Conservation (phyloP, 2,888 invertebrate genomes). For the Hemicrepidius hirtus region DNA sequence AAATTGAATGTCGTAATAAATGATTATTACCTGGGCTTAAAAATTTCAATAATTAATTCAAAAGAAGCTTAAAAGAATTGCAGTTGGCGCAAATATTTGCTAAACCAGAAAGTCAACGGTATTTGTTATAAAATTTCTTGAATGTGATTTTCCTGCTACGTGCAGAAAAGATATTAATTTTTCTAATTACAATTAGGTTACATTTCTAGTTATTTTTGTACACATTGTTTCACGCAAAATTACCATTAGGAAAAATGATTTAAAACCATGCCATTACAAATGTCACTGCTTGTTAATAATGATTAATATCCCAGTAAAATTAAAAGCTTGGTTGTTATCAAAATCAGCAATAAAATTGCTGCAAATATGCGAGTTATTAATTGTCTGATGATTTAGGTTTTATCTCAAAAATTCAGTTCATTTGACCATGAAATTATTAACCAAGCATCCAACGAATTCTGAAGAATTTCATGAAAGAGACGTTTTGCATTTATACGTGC, state of each 20-base stretch:
- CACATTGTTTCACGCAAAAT: slow-evolving; percentile 4
- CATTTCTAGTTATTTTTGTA: neutral
- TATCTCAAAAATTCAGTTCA: neutral
- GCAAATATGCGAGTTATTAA: neutral
- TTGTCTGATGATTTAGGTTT: neutral
- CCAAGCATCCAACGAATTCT: neutral
- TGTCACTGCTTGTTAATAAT: neutral
- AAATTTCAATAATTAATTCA: too few species aligned
- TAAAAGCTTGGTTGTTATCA: neutral
- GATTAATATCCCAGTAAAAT: neutral
- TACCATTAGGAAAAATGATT: slow-evolving; percentile 11
- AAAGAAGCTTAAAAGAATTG: too few species aligned
- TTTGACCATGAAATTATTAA: too few species aligned
- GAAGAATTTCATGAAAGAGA: slow-evolving; percentile 1
- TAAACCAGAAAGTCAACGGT: too few species aligned
- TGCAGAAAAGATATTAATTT: neutral
- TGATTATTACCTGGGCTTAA: too few species aligned
- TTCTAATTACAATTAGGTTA: neutral
- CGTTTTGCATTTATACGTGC: slow-evolving; percentile 3
- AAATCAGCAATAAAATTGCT: slow-evolving; percentile 2
- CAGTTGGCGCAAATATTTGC: too few species aligned
- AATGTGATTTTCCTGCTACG: neutral
- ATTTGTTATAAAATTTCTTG: neutral
- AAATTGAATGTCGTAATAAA: too few species aligned
- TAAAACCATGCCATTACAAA: neutral